Evolutionary conservation across 1,140 invertebrate genomes (phyloP), one percentile per base, ranked within the genome.

Genomic region (Bombus cullumanus): DNA sequence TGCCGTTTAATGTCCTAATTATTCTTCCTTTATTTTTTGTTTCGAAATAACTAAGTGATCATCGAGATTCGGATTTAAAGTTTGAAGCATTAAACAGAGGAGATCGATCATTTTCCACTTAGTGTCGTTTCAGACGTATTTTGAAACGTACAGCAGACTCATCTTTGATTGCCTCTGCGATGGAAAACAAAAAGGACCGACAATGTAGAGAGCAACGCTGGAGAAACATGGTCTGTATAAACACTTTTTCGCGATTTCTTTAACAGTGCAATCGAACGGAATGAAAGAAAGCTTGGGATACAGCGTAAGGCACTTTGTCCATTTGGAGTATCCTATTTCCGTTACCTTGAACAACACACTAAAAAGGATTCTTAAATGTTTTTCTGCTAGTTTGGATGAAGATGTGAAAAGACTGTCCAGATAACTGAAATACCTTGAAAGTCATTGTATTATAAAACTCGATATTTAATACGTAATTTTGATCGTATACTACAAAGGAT

Each of bases 271-370:
- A 80, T 69, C 43, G 64, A 80, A 80, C 37, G 31, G 77, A 43
- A 41, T 37, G 4, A 53, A 28, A 80, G 31, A 31, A 41, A 47
- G 28, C 8, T 1, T 10, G 15, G 10, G 41, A 80, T 80, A 68
- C 77, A 68, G 0, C 22, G 64, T 10, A 66, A 47, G 41, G 77
- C 77, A 80, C 77, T 80, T 69, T 68, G 77, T 80, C 64, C 77
- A 47, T 47, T 47, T 43, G 2, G 31, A 80, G 39, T 47, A 37
- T 80, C 62, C 77, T 79, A 34, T 64, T 43, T 68, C 77, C 12
- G 57, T 78, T 78, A 39, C 39, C 10, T 68, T 28, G n/a, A 53
- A 47, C 25, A 47, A 80, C 41, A 80, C n/a, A 5, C 41, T 9
- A 12, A 47, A 69, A 80, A 34, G 25, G 62, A 10, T n/a, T 34